Base-by-base conservation (phyloP, 2,113 vertebrate genomes). In the Platysteira castanea region DNA sequence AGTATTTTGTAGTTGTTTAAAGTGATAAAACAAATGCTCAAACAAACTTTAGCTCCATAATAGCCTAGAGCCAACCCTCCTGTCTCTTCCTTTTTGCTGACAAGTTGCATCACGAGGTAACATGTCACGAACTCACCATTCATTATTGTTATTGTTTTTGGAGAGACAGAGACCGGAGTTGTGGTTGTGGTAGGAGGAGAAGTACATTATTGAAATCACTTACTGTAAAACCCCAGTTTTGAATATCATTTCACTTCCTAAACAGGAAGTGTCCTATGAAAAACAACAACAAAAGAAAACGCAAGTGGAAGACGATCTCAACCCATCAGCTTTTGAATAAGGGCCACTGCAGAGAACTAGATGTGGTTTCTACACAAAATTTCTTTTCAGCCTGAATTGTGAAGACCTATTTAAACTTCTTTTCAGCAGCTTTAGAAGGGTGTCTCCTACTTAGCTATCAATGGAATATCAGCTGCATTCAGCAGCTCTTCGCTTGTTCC, bases 181-280 rank as follows among this genome's bases (percentile, higher is more conserved):
- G 91, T 89, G 93, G 94, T 93, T 96, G 89, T 93, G 93, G 93
- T 89, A 65, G 91, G 65, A 95, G 67, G 53, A 91, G 80, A 75
- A 92, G 60, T 31, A 90, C 64, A 61, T 71, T 59, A 68, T 3
- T 95, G 95, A 94, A 97, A 90, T 96, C 92, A 89, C 74, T 96
- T 97, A 93, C 93, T 89, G 92, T 96, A 96, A 97, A 93, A 28
- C 73, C 68, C 73, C 61, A 71, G 92, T 81, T 96, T 41, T 94
- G 75, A 88, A 68, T 94, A 88, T 87, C 67, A 74, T 86, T 88
- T 90, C 63, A 33, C 71, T 92, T 93, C 90, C 88, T 94, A 97
- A 96, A 94, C 95, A 94, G 92, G 93, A 97, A 90, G 60, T 50
- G 52, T 90, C 60, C 76, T 75, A 42, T 2, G 0, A 52, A 96